Base-by-base conservation (phyloP, 1,140 invertebrate genomes). In the Drosophila ironensis region DNA sequence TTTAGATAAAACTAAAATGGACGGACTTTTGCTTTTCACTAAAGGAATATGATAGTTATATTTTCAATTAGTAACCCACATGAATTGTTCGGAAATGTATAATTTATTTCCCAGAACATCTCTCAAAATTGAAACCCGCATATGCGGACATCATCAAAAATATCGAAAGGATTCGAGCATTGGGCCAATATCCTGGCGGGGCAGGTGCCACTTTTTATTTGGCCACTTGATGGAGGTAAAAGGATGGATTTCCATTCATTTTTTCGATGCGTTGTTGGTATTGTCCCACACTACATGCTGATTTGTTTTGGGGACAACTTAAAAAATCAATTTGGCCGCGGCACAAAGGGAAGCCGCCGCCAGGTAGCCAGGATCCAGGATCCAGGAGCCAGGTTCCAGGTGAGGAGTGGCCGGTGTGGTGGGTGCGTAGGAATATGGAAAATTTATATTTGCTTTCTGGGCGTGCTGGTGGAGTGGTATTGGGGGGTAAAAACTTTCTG, bases 221-320 rank as follows among this genome's bases (percentile, higher is more conserved):
- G 28, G 11, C 27, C 33, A 45, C 14, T 78, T 77, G 73, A 77
- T 44, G 35, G 30, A 56, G 74, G 74, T 57, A 67, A 59, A 72
- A 20, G 48, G 28, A 46, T 45, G 28, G 14, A 33, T 12, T 11
- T 30, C 14, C 5, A 3, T 48, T 67, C 42, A 30, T 16, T 45
- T 25, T 47, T 46, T 41, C 30, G 41, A 33, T 19, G 42, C 27
- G n/a, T n/a, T 53, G 27, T 56, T 53, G 47, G 42, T 53, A 22
- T 45, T 28, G 41, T 51, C 40, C 41, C 52, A 41, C 19, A 47
- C 38, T n/a, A n/a, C n/a, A n/a, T n/a, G n/a, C n/a, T 59, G 44
- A 77, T 78, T 78, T 54, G 69, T 73, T 74, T 56, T 33, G 30
- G 44, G 33, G 74, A 76, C 74, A 67, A 77, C 70, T 60, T 67